Evolutionary conservation across 2,113 vertebrate species (phyloP).

Genomic region (Talpa occidentalis): DNA sequence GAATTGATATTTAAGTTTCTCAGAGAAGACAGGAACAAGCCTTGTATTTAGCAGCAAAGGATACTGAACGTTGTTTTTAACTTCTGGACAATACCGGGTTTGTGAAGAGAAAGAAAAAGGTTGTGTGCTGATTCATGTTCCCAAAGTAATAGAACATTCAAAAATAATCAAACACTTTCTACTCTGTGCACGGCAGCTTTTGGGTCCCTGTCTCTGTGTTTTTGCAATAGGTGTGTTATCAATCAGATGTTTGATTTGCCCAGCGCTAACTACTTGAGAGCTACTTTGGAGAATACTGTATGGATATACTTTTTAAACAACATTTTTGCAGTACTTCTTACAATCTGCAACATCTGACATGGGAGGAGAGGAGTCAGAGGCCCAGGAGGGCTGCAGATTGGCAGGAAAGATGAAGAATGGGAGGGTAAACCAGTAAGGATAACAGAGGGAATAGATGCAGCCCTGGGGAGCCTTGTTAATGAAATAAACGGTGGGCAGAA

Average conservation of each 20-base stretch:
- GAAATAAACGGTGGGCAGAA: not conserved
- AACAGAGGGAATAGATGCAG: not conserved
- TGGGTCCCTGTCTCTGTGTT: constrained; percentile 49
- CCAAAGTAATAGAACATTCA: constrained; percentile 73
- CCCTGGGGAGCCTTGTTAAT: not conserved
- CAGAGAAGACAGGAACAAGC: constrained; percentile 59
- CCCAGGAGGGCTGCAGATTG: not conserved
- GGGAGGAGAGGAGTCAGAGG: not conserved
- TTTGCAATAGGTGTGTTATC: constrained; percentile 52
- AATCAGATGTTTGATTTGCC: not conserved
- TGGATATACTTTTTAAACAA: not conserved
- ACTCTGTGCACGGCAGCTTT: constrained; percentile 71
- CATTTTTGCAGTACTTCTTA: not conserved
- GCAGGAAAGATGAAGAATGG: not conserved
- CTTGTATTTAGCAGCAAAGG: constrained; percentile 44
- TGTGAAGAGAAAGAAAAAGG: constrained; percentile 69
- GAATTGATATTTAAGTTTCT: constrained; percentile 42
- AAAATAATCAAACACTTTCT: constrained; percentile 43
- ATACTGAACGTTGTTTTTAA: constrained; percentile 75
- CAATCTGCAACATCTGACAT: not conserved
- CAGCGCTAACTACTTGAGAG: not conserved
- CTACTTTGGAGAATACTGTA: constrained; percentile 63
- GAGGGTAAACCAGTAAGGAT: not conserved
- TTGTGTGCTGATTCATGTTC: constrained; percentile 74
- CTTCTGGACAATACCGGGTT: constrained; percentile 56